Evolutionary conservation across 2,888 invertebrate species (phyloP).

Genomic region (Napeogenes sylphis): DNA sequence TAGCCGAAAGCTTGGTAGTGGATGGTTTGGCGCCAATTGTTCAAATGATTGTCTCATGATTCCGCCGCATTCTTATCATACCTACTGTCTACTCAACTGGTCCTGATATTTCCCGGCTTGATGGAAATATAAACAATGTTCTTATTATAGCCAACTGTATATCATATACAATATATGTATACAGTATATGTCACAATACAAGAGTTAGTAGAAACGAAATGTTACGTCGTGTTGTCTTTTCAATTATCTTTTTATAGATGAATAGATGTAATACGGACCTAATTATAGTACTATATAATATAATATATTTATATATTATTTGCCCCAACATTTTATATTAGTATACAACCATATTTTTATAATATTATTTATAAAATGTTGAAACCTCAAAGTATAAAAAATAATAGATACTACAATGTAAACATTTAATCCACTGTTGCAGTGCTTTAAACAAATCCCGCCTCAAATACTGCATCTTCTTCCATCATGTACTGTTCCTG

Average conservation of each 20-base stretch:
- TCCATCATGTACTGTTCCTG: conserved; percentile 93
- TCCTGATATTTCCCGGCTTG: background rate
- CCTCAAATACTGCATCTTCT: conserved; percentile 95
- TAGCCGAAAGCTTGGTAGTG: conserved; percentile 69
- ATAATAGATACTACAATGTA: no score
- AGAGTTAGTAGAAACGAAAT: no score
- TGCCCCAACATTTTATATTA: no score
- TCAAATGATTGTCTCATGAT: conserved; percentile 42
- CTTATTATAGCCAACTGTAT: conserved; percentile 3
- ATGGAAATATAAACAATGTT: conserved; percentile 6
- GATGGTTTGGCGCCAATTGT: conserved; percentile 65
- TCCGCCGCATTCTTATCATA: conserved; percentile 6
- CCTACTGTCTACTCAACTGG: background rate
- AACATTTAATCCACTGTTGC: conserved; percentile 40
- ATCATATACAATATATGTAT: no score
- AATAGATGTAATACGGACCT: background rate
- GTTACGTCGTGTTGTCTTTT: background rate
- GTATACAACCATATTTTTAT: no score
- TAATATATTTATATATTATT: no score
- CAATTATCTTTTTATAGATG: background rate
- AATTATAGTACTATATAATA: background rate
- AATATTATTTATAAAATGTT: no score
- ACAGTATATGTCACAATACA: no score
- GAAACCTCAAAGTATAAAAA: background rate
- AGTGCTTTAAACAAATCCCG: conserved; percentile 98